Evolutionary conservation across 2,113 vertebrate species (phyloP).

Genomic region (Corvus cornix): DNA sequence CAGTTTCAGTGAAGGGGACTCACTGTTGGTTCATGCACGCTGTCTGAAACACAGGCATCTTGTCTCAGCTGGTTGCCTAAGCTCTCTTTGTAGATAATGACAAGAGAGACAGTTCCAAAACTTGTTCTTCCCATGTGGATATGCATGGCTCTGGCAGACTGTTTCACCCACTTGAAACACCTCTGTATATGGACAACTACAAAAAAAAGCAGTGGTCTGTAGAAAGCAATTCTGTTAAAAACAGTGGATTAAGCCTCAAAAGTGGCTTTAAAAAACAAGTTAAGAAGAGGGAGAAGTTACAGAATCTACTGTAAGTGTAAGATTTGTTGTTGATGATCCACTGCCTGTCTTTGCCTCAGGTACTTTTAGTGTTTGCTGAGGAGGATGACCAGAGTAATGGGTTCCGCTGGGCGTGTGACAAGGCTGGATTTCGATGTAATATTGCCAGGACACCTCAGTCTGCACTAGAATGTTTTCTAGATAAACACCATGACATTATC

Average conservation of each 20-base stretch:
- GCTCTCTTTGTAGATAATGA: background rate
- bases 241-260: background rate
- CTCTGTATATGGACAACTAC: background rate
- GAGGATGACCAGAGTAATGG: slow-evolving; percentile 93
- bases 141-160: background rate
- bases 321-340: background rate
- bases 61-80: background rate
- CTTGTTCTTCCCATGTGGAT: background rate
- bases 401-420: slow-evolving; percentile 94
- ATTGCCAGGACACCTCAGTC: slow-evolving; percentile 85
- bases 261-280: background rate
- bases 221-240: background rate
- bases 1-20: background rate
- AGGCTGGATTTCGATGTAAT: slow-evolving; percentile 87
- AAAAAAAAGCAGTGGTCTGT: background rate
- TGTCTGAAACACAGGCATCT: background rate
- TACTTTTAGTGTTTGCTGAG: slow-evolving; percentile 98
- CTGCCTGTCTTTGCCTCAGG: slow-evolving; percentile 73
- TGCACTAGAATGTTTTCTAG: slow-evolving; percentile 88
- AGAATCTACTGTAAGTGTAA: background rate
- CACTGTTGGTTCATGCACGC: background rate
- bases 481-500: slow-evolving; percentile 94
- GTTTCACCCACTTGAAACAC: background rate
- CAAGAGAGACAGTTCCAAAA: background rate
- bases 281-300: background rate